Percentiles rank a stretch among this genome's conserved stretches.
Evolutionary conservation across 2,888 invertebrate species (phyloP).

Genomic region (Drosophila rellima): DNA sequence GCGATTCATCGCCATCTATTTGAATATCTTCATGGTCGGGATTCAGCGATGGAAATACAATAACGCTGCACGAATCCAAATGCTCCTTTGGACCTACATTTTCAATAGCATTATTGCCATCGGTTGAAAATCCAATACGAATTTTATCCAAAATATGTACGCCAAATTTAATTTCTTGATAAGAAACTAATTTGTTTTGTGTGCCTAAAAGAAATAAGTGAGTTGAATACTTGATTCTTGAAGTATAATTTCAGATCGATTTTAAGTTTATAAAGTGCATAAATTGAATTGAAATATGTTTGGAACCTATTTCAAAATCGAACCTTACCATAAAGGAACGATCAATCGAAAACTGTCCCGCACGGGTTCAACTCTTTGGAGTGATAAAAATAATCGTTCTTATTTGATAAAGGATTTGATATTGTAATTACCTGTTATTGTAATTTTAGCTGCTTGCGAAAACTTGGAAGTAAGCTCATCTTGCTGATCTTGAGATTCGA

Average conservation of each 20-base stretch:
- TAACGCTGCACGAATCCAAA: conserved; percentile 96
- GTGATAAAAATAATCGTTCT: too few species aligned
- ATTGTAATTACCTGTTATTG: conserved; percentile 48
- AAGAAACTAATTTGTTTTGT: conserved; percentile 85
- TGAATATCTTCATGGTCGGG: conserved; percentile 95
- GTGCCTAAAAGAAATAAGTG: conserved; percentile 67
- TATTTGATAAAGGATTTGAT: not conserved
- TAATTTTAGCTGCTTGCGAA: conserved; percentile 38
- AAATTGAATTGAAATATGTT: too few species aligned
- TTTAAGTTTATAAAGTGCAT: too few species aligned
- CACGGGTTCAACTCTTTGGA: too few species aligned
- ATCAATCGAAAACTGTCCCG: too few species aligned
- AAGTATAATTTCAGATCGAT: too few species aligned
- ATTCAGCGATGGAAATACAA: conserved; percentile 97
- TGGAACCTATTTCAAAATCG: too few species aligned
- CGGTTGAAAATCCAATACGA: conserved; percentile 88
- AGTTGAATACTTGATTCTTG: not conserved
- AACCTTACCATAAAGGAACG: too few species aligned
- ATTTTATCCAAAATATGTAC: conserved; percentile 95
- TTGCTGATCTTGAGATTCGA: conserved; percentile 19
- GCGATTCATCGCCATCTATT: conserved; percentile 84
- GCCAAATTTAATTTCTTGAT: conserved; percentile 87
- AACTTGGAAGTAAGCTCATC: conserved; percentile 16
- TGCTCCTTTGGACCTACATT: conserved; percentile 41
- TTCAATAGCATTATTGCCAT: conserved; percentile 15